Evolutionary conservation across 2,113 vertebrate species (phyloP).

Genomic region (Perccottus glenii): DNA sequence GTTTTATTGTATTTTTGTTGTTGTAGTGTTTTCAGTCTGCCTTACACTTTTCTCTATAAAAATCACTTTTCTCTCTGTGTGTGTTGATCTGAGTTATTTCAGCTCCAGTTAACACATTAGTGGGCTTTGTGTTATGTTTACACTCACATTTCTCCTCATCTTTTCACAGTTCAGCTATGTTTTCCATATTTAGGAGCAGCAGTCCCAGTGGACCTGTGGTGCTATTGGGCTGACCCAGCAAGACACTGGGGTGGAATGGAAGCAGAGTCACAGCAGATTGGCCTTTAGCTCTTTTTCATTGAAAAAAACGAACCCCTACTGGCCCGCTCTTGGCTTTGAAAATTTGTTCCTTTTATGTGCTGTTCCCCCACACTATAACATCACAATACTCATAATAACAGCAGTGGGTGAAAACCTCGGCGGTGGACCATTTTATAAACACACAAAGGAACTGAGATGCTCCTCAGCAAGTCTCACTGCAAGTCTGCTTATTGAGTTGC

Average conservation of each 20-base stretch:
- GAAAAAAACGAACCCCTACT: constrained; percentile 58
- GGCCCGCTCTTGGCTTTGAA: constrained; percentile 58
- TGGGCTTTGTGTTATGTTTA: not conserved
- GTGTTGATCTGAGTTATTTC: not conserved
- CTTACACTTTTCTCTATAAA: no score
- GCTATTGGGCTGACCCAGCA: constrained; percentile 60
- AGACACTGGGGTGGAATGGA: constrained; percentile 39
- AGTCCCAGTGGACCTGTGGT: constrained; percentile 45
- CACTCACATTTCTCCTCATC: not conserved
- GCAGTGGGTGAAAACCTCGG: constrained; percentile 49
- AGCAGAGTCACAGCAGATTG: constrained; percentile 33
- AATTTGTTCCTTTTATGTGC: constrained; percentile 62
- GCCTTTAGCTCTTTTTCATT: constrained; percentile 60
- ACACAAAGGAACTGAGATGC: constrained; percentile 52
- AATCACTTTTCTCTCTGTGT: not conserved
- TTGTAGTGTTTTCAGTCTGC: no score
- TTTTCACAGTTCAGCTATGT: constrained; percentile 1
- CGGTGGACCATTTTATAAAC: constrained; percentile 55
- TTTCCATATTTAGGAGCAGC: constrained; percentile 35
- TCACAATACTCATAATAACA: constrained; percentile 60
- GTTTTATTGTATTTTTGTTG: no score
- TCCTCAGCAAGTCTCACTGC: constrained; percentile 55
- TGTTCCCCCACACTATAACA: constrained; percentile 33
- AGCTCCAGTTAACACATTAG: not conserved
- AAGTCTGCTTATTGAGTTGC: constrained; percentile 60